These are phyloP conservation scores for Ormia ochracea DNA, from an alignment of 2,888 invertebrate genomes.

Conservation along the genomic window DNA sequence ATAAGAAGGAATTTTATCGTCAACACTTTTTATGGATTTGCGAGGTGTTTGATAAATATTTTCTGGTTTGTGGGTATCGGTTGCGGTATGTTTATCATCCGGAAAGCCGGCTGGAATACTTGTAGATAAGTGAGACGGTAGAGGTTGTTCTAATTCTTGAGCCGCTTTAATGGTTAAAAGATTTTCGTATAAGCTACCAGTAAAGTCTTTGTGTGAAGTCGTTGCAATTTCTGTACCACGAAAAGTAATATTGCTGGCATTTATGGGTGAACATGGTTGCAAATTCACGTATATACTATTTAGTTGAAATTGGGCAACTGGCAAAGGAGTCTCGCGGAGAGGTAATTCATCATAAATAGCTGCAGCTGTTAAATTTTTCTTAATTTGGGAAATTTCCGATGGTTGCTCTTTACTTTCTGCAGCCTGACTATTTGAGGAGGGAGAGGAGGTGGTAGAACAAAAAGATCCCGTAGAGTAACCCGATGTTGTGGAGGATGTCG, in stretches of 20 bases:
- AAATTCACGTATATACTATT: conserved; percentile 73
- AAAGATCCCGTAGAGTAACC: conserved; percentile 72
- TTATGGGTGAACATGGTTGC: conserved; percentile 56
- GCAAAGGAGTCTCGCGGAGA: conserved; percentile 24
- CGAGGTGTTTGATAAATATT: conserved; percentile 73
- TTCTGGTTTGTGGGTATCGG: conserved; percentile 64
- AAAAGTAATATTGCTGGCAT: neutral
- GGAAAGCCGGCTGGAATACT: conserved; percentile 72
- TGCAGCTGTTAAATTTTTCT: neutral
- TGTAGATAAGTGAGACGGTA: conserved; percentile 65
- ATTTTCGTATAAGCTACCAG: conserved; percentile 73
- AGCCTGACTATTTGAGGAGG: conserved; percentile 67
- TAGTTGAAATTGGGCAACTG: conserved; percentile 66
- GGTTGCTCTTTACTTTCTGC: conserved; percentile 38
- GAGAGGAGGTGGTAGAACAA: conserved; percentile 67
- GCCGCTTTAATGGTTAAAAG: conserved; percentile 71
- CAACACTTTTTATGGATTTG: conserved; percentile 74
- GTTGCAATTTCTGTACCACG: conserved; percentile 28
- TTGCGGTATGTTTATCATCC: conserved; percentile 37
- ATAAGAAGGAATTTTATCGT: conserved; percentile 77
- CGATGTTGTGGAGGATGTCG: conserved; percentile 69
- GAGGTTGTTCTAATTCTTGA: conserved; percentile 68
- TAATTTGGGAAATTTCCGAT: neutral
- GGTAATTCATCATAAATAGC: conserved; percentile 43
- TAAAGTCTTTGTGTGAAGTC: conserved; percentile 59